A percentile compares a stretch with the other conserved stretches of the same genome.
Conservation (phyloP, 2,113 vertebrate genomes). For the Cryptoleucopteryx plumbea region DNA sequence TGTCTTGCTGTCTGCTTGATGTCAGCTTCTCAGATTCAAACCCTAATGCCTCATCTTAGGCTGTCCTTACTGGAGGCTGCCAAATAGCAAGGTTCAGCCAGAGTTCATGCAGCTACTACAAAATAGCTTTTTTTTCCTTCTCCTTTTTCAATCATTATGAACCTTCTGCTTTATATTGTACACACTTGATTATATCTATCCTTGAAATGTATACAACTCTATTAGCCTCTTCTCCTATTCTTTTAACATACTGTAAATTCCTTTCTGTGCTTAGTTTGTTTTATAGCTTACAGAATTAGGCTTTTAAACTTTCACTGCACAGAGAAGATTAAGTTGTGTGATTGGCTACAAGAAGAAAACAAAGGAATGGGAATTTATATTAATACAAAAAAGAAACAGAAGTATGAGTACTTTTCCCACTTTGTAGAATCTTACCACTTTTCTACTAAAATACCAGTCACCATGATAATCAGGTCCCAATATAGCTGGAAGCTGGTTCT, state of each 20-base stretch:
- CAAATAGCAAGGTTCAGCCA: constrained; percentile 89
- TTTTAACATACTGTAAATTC: constrained; percentile 69
- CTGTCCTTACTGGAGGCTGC: constrained; percentile 83
- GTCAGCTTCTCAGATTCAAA: constrained; percentile 90
- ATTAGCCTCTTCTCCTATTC: constrained; percentile 76
- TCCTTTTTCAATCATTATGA: constrained; percentile 72
- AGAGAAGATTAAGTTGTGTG: not conserved
- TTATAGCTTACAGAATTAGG: constrained; percentile 47
- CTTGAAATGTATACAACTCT: constrained; percentile 82
- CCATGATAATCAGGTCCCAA: not conserved
- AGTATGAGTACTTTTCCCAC: not conserved
- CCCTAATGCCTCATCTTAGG: constrained; percentile 87
- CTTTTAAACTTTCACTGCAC: constrained; percentile 61
- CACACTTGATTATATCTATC: constrained; percentile 79
- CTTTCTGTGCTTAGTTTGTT: constrained; percentile 63
- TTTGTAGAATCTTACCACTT: not conserved
- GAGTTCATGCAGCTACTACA: constrained; percentile 89
- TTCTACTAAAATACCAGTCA: not conserved
- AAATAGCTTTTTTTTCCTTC: constrained; percentile 73
- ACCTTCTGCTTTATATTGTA: constrained; percentile 83
- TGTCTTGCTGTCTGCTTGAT: constrained; percentile 94
- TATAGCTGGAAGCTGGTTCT: not conserved
- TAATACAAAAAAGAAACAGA: not conserved
- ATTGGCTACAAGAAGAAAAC: not conserved
- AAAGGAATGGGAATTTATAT: not conserved